A percentile compares a stretch with the other conserved stretches of the same genome.
Conservation (phyloP, 2,888 invertebrate species). For the Stenoptilia bipunctidactyla region DNA sequence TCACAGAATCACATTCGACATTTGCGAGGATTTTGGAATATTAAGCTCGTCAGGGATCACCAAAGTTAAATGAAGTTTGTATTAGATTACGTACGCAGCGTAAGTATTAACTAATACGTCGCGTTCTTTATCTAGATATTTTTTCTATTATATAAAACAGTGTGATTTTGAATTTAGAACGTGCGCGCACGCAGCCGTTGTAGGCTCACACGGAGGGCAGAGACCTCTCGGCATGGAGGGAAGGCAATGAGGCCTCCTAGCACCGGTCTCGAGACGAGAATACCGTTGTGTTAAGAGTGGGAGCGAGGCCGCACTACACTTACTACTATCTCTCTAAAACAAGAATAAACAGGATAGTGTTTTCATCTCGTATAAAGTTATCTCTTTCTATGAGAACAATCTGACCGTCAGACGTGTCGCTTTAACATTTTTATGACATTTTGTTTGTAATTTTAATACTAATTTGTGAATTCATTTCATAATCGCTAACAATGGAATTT, state of each 20-base stretch:
- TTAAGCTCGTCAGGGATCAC: background rate
- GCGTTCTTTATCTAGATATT: background rate
- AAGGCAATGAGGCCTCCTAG: background rate
- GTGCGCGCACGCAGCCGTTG: background rate
- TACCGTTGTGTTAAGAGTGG: background rate
- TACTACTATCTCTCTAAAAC: background rate
- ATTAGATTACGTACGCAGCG: too few species aligned
- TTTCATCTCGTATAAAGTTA: too few species aligned
- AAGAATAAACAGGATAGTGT: too few species aligned
- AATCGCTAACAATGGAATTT: too few species aligned
- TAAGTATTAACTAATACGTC: background rate
- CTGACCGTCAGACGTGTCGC: too few species aligned
- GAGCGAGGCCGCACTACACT: background rate
- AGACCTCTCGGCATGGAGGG: slow-evolving; percentile 1
- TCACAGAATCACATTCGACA: slow-evolving; percentile 19
- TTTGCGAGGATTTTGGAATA: background rate
- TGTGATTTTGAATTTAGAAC: background rate
- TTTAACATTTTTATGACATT: too few species aligned
- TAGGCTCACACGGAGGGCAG: background rate
- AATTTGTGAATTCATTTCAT: too few species aligned
- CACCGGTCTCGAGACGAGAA: background rate
- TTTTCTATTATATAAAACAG: too few species aligned
- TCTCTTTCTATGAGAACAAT: too few species aligned
- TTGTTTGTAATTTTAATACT: too few species aligned
- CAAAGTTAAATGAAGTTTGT: too few species aligned